Evolutionary conservation across 2,888 invertebrate species (phyloP).

Genomic region (Cyrtodaria siliqua): DNA sequence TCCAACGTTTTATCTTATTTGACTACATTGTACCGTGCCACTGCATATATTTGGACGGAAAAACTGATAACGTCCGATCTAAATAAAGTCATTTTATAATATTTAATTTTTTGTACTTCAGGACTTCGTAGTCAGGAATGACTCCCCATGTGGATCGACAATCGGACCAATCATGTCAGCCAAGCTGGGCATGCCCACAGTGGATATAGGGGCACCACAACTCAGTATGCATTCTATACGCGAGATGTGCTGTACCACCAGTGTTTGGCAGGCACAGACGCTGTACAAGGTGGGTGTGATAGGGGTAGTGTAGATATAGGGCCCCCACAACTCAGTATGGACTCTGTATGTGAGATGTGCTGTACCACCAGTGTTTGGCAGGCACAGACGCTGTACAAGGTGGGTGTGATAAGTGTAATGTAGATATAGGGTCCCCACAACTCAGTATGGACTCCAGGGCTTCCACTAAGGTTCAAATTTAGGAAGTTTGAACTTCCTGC

Average conservation of each 20-base stretch:
- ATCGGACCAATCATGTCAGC: constrained; percentile 87
- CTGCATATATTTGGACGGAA: too few species aligned
- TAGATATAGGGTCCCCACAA: constrained; percentile 87
- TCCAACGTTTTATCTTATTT: too few species aligned
- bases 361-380: constrained; percentile 86
- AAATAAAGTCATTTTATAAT: too few species aligned
- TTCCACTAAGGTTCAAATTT: too few species aligned
- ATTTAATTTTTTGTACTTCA: too few species aligned
- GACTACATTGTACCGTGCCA: too few species aligned
- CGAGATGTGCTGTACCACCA: constrained; percentile 86
- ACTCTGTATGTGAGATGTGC: constrained; percentile 87
- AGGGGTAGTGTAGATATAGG: constrained; percentile 87
- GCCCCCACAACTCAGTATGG: constrained; percentile 86
- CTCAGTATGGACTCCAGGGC: constrained; percentile 86
- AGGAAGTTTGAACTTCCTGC: too few species aligned
- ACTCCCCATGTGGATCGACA: constrained; percentile 87
- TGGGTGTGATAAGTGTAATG: too few species aligned
- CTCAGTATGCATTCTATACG: constrained; percentile 87
- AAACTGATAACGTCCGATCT: too few species aligned
- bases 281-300: constrained; percentile 87
- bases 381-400: constrained; percentile 85
- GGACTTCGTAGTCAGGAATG: constrained; percentile 87
- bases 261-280: constrained; percentile 85
- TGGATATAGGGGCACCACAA: constrained; percentile 87
- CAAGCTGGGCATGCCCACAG: constrained; percentile 86